A percentile compares a stretch with the other conserved stretches of the same genome.
Evolutionary conservation across 2,888 invertebrate species (phyloP).

Genomic region (Synergus japonicus): DNA sequence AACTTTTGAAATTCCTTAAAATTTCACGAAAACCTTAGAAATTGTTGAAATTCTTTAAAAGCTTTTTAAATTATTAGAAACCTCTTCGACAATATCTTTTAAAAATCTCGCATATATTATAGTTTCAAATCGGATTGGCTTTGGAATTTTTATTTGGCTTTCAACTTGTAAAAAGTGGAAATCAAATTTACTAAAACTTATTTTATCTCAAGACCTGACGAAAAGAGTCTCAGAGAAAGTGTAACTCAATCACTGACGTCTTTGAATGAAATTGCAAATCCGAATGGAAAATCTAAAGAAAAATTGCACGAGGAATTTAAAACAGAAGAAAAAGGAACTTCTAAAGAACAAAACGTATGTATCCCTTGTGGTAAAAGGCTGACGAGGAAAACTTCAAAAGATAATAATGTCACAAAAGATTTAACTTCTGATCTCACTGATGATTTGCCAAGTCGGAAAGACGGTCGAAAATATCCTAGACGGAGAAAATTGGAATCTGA

Average conservation of each 20-base stretch:
- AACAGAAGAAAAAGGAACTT: background rate
- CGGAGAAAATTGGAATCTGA: background rate
- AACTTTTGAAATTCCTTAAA: no score
- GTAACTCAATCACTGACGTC: background rate
- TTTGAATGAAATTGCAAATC: background rate
- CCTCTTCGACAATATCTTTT: no score
- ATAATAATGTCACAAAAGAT: background rate
- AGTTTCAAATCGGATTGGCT: no score
- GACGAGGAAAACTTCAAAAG: background rate
- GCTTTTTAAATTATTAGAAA: no score
- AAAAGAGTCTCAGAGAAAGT: background rate
- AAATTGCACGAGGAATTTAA: background rate
- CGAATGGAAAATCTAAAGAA: background rate
- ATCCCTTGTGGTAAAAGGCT: constrained; percentile 13
- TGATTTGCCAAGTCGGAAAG: background rate
- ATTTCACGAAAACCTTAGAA: no score
- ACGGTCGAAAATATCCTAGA: background rate
- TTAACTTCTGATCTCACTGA: background rate
- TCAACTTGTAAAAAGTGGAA: no score
- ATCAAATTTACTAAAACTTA: background rate
- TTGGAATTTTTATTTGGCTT: no score
- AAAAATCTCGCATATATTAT: no score
- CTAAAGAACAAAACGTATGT: background rate
- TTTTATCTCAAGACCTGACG: background rate
- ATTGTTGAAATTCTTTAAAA: no score